Evolutionary conservation across 2,113 vertebrate species (phyloP).

Genomic region (Mus pahari): DNA sequence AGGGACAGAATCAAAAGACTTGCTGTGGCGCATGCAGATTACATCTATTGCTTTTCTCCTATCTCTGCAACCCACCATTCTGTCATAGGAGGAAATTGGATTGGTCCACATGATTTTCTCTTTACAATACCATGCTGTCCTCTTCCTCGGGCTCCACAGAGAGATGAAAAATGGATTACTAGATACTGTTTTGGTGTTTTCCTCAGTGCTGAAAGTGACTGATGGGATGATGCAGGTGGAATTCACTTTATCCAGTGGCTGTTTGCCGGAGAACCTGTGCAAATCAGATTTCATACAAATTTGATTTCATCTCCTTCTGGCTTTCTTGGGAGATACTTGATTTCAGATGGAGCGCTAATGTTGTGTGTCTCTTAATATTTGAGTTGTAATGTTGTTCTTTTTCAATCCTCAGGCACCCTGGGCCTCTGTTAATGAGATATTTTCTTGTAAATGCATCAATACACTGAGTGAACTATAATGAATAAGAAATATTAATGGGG

Average conservation of each 20-base stretch:
- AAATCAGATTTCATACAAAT: slow-evolving; percentile 74
- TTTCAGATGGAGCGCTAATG: slow-evolving; percentile 47
- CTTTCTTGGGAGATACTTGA: slow-evolving; percentile 15
- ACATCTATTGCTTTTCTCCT: slow-evolving; percentile 78
- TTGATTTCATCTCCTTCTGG: slow-evolving; percentile 58
- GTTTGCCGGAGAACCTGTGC: slow-evolving; percentile 56
- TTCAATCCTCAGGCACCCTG: slow-evolving; percentile 38
- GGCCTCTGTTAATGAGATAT: slow-evolving; percentile 27
- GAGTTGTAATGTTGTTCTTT: not conserved
- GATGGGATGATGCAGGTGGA: slow-evolving; percentile 54
- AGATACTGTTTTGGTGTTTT: slow-evolving; percentile 60
- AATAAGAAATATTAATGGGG: slow-evolving; percentile 43
- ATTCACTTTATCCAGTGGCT: slow-evolving; percentile 59
- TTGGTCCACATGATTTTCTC: slow-evolving; percentile 61
- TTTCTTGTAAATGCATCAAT: slow-evolving; percentile 40
- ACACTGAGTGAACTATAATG: not conserved
- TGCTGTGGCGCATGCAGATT: slow-evolving; percentile 69
- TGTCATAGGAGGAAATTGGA: slow-evolving; percentile 76
- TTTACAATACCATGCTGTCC: slow-evolving; percentile 53
- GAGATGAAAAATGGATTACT: slow-evolving; percentile 70
- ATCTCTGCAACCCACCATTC: slow-evolving; percentile 72
- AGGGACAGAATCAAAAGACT: slow-evolving; percentile 66
- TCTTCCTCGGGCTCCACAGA: slow-evolving; percentile 36
- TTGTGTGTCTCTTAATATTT: slow-evolving; percentile 51
- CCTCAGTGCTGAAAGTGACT: slow-evolving; percentile 59